Evolutionary conservation across 2,113 vertebrate genomes (phyloP), one percentile per base, ranked within the genome.

Genomic region (Paedocypris sp.): DNA sequence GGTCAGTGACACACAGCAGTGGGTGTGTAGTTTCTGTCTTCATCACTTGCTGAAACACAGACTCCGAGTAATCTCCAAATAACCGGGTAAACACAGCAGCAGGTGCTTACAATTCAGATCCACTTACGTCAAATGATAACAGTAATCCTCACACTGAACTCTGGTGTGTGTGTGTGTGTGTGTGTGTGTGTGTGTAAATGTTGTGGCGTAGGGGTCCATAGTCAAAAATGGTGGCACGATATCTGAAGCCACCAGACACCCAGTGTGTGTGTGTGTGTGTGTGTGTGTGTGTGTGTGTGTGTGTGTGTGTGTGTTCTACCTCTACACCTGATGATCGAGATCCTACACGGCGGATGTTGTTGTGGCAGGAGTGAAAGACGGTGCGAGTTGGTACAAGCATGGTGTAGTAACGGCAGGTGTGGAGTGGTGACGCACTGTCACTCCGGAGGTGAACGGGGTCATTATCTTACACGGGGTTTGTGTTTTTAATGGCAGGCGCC

Each of bases 131-230:
- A 57, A 57, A 26, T 43, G 26, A 43, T 32, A 20, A 29, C 36
- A 29, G 38, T 42, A 29, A 42, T 57, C 15, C 51, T 6, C 25
- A 61, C 11, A 45, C 39, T 50, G 7, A 4, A 38, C 2, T 19
- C 23, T 35, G 29, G 43, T 50, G 23, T 41, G 60, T 60, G 26
- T 57, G 59, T 68, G 45, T 60, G 68, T 51, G 53, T 56, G 73
- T 73, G 43, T 26, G 58, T 33, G 62, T 13, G 16, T 16, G 45
- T 64, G 28, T 63, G 65, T 60, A 50, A 70, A 69, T 68, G 50
- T 69, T 68, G 62, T 62, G 49, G 50, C 46, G 63, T 67, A 74
- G 28, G 60, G 42, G 67, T 71, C 64, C 62, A 59, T 28, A 22
- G 45, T 32, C 45, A 64, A 71, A 68, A 74, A 69, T 33, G 64